Percentiles rank a stretch among this genome's conserved stretches.
Evolutionary conservation across 2,888 invertebrate species (phyloP).

Genomic region (Acrobasis repandana): DNA sequence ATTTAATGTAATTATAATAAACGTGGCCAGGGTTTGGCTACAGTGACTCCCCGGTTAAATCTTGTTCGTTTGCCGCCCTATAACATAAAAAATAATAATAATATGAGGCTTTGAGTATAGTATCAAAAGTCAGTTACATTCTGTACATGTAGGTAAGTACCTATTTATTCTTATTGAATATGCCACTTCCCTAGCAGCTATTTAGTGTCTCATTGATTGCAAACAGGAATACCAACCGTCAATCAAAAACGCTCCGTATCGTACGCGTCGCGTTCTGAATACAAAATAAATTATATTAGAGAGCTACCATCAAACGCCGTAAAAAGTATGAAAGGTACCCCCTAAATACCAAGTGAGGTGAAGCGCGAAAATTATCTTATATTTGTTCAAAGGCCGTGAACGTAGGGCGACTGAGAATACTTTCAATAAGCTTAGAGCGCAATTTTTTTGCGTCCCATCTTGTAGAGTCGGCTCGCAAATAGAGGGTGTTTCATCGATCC

Average conservation of each 20-base stretch:
- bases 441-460: slow-evolving; percentile 74
- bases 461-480: slow-evolving; percentile 71
- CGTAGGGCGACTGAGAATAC: slow-evolving; percentile 76
- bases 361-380: slow-evolving; percentile 83
- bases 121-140: too few relatives aligned
- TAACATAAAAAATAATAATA: too few relatives aligned
- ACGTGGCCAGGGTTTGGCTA: too few relatives aligned
- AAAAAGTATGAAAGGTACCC: slow-evolving; percentile 82
- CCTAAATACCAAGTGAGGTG: slow-evolving; percentile 81
- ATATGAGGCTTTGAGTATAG: too few relatives aligned
- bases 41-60: too few relatives aligned
- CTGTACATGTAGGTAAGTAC: neutral
- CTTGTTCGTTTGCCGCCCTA: too few relatives aligned
- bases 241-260: slow-evolving; percentile 38
- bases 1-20: too few relatives aligned
- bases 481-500: slow-evolving; percentile 70
- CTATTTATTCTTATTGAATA: neutral
- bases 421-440: slow-evolving; percentile 82
- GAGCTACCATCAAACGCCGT: slow-evolving; percentile 71
- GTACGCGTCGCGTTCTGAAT: slow-evolving; percentile 59
- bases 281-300: slow-evolving; percentile 78
- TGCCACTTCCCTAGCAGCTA: neutral
- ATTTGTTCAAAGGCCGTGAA: slow-evolving; percentile 82
- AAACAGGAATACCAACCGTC: slow-evolving; percentile 31
- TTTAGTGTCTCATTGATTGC: slow-evolving; percentile 27